phyloP scores from a whole-genome alignment of 2,888 invertebrate species.

The Hirtodrosophila cameraria region DNA sequence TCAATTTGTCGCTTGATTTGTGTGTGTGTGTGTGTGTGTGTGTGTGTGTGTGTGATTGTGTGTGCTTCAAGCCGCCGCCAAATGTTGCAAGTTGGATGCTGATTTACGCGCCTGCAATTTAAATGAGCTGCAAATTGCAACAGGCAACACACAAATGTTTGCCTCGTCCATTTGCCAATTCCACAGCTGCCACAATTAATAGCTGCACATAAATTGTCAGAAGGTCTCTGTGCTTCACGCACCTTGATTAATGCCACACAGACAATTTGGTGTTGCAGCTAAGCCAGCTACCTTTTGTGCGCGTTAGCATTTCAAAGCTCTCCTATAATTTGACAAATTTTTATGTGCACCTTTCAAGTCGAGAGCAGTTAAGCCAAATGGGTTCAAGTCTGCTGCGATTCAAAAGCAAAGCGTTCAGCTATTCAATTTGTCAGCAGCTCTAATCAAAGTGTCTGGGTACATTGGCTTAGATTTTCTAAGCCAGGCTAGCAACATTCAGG shows the following conservation, averaged over 20 bases:
- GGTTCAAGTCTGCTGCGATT: conserved; percentile 49
- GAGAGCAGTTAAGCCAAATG: conserved; percentile 45
- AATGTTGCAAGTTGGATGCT: conserved; percentile 44
- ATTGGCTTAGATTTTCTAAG: no score
- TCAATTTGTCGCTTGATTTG: conserved; percentile 56
- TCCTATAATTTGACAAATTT: conserved; percentile 64
- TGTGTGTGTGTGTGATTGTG: no score
- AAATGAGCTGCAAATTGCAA: conserved; percentile 69
- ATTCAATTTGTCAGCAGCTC: conserved; percentile 39
- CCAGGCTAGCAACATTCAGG: conserved; percentile 15
- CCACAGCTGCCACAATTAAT: conserved; percentile 53
- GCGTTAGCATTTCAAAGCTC: conserved; percentile 16
- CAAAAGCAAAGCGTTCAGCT: not conserved
- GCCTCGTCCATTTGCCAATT: conserved; percentile 27
- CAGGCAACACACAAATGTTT: conserved; percentile 25
- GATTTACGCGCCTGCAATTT: conserved; percentile 60
- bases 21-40: no score
- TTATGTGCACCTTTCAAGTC: conserved; percentile 40
- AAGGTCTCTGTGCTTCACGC: conserved; percentile 26
- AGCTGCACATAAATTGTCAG: conserved; percentile 52
- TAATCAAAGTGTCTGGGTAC: conserved; percentile 19
- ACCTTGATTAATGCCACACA: conserved; percentile 64
- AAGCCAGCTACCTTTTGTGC: conserved; percentile 4
- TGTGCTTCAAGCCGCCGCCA: conserved; percentile 38
- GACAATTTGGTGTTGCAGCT: conserved; percentile 52